Conservation (phyloP, 1,140 invertebrate species). For the Drosophila pruinosa region DNA sequence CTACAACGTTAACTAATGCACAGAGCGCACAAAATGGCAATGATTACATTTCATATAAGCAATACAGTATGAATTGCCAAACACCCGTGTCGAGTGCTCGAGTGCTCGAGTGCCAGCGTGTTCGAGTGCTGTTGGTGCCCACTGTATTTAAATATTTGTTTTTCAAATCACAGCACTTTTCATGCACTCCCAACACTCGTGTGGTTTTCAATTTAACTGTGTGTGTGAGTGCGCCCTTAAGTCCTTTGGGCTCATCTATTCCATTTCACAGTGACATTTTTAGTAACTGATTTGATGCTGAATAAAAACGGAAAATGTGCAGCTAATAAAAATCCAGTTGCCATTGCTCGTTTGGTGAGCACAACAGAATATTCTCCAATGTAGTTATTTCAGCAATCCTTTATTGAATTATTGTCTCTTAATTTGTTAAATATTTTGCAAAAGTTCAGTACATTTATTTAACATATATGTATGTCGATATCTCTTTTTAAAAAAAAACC, state of each 20-base stretch:
- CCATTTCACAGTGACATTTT: neutral
- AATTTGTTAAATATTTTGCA: too few species aligned
- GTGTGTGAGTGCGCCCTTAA: neutral
- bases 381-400: too few species aligned
- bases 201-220: conserved; percentile 1
- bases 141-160: conserved; percentile 23
- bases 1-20: conserved; percentile 38
- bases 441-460: too few species aligned
- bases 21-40: conserved; percentile 34
- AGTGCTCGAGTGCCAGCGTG: neutral
- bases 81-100: neutral
- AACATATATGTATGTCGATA: too few species aligned
- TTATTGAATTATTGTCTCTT: too few species aligned
- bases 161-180: conserved; percentile 20
- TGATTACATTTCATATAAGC: conserved; percentile 47
- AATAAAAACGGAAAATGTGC: neutral
- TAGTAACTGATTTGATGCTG: neutral
- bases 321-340: conserved; percentile 2
- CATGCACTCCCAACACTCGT: conserved; percentile 9
- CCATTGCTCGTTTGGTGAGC: neutral
- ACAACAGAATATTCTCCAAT: neutral
- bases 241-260: neutral
- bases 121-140: neutral
- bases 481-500: too few species aligned
- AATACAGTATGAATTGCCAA: conserved; percentile 14